Percentiles rank a stretch among this genome's conserved stretches.
Evolutionary conservation across 2,113 vertebrate species (phyloP).

Genomic region (Pithys albifrons): DNA sequence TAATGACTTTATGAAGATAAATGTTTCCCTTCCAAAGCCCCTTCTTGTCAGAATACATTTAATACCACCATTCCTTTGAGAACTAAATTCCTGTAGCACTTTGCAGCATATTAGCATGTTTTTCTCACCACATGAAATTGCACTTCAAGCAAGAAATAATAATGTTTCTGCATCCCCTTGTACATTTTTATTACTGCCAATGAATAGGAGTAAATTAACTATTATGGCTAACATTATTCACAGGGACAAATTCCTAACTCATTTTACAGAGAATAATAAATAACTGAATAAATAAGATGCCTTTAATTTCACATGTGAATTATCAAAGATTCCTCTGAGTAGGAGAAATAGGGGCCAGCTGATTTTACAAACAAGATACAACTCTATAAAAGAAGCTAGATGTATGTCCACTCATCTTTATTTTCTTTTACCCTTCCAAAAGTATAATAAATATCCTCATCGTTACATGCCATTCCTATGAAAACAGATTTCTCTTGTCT

Average conservation of each 20-base stretch:
- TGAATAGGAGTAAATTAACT: conserved; percentile 85
- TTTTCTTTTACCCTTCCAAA: neutral
- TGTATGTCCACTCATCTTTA: conserved; percentile 11
- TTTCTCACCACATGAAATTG: conserved; percentile 83
- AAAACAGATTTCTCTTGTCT: neutral
- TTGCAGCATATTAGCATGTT: conserved; percentile 83
- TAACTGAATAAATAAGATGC: conserved; percentile 82
- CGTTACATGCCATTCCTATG: neutral
- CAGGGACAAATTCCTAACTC: conserved; percentile 81
- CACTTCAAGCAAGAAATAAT: conserved; percentile 85
- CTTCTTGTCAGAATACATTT: conserved; percentile 86
- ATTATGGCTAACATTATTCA: conserved; percentile 84
- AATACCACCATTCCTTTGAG: conserved; percentile 82
- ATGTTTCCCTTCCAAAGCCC: conserved; percentile 83
- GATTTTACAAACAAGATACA: conserved; percentile 64
- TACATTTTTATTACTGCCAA: conserved; percentile 85
- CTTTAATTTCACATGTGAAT: conserved; percentile 82
- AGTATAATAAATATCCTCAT: neutral
- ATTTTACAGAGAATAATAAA: conserved; percentile 82
- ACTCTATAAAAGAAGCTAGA: conserved; percentile 23
- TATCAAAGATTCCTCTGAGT: conserved; percentile 74
- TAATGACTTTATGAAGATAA: conserved; percentile 88
- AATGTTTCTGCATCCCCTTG: conserved; percentile 82
- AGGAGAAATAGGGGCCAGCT: conserved; percentile 11
- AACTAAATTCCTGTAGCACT: conserved; percentile 82